Conservation (phyloP, 92 coral and sea anemone species). For the Hydrozoanthus gracilis region DNA sequence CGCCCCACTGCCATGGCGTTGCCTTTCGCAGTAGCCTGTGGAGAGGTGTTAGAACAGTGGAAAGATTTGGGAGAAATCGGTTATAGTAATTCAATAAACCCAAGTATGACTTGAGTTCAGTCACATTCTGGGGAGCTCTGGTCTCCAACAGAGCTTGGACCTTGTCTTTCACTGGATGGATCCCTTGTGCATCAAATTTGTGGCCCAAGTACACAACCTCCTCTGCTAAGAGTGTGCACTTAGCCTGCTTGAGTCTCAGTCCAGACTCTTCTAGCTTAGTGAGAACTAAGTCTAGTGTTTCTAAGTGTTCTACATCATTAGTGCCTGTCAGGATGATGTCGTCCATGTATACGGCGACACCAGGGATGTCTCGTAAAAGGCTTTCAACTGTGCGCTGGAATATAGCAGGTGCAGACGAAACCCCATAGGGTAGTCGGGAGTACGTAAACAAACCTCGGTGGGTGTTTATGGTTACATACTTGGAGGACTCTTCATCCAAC, state of each 20-base stretch:
- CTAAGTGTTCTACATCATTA: constrained; percentile 46
- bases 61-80: constrained; percentile 38
- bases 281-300: constrained; percentile 41
- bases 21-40: constrained; percentile 35
- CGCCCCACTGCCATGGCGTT: constrained; percentile 22
- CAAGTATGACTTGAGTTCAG: constrained; percentile 44
- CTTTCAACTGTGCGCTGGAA: constrained; percentile 46
- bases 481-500: constrained; percentile 37
- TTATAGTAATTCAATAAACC: constrained; percentile 37
- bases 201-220: constrained; percentile 54
- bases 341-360: constrained; percentile 50
- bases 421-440: constrained; percentile 40
- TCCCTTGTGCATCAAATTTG: constrained; percentile 48
- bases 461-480: constrained; percentile 57
- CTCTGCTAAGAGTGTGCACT: constrained; percentile 52
- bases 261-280: constrained; percentile 51
- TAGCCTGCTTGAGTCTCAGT: constrained; percentile 51
- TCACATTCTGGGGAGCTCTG: constrained; percentile 51
- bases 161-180: constrained; percentile 54
- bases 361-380: constrained; percentile 40
- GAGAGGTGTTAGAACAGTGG: constrained; percentile 34
- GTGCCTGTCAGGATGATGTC: constrained; percentile 52
- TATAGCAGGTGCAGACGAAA: constrained; percentile 54
- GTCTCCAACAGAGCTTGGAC: constrained; percentile 55
- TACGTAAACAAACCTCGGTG: constrained; percentile 53